Evolutionary conservation across 2,888 invertebrate species (phyloP), one percentile per base, ranked within the genome.

Genomic region (Oegoconia quadripuncta): DNA sequence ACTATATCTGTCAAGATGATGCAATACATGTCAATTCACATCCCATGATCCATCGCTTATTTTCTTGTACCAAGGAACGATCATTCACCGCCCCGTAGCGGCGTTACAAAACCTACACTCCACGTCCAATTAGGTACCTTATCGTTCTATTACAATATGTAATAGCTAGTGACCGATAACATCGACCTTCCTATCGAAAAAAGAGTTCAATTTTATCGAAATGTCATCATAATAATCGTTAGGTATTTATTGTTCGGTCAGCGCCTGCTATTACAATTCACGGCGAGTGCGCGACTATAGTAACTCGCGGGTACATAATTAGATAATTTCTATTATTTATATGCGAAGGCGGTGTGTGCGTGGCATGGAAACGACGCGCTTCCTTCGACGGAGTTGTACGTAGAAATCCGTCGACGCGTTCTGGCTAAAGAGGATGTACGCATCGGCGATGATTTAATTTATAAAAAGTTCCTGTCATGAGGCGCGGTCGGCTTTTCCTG

Each of bases 261-360:
- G 43, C 52, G 46, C 55, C 50, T 42, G 62, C 68, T 72, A 75
- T 82, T 80, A 79, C 63, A 60, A 83, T 82, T 80, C 82, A 57
- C 59, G 55, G 50, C 72, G 55, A 68, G 77, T 73, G 46, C 59
- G 55, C 56, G 57, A 48, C 70, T 73, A 74, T 69, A 74, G 73
- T n/a, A n/a, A n/a, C 64, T 70, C 65, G 64, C 57, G 67, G 69
- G 68, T 59, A 76, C 74, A 80, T 83, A 81, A 82, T 86, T 83
- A 81, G 74, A 84, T 83, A 82, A 84, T 86, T 83, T 83, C 77
- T 86, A 86, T 86, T 84, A 86, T 86, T 82, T 82, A 84, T 84
- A 84, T 86, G 83, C 86, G 71, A 59, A 60, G 65, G 58, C 53
- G 49, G 60, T 46, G 67, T 74, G 79, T 69, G 80, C 52, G 48